Conservation (phyloP, 2,888 invertebrate species). For the Acanthopleura granulata region DNA sequence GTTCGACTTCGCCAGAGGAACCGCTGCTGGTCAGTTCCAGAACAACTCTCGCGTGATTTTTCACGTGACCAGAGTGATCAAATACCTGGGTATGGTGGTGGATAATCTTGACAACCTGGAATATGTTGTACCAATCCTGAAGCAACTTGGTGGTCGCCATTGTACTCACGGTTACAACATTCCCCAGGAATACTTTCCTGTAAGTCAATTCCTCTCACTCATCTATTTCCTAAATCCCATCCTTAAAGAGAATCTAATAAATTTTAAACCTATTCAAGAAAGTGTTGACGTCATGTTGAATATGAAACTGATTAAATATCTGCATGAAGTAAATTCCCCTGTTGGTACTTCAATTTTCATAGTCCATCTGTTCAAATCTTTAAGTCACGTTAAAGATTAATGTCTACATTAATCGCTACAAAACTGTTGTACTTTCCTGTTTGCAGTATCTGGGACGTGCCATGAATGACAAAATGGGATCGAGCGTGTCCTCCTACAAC, state of each 20-base stretch:
- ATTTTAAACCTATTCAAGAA: too few relatives aligned
- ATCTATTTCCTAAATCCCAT: too few relatives aligned
- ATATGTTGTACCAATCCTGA: neutral
- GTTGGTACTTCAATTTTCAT: too few relatives aligned
- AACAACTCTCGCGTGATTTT: constrained; percentile 4
- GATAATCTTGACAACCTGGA: constrained; percentile 19
- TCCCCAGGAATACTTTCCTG: constrained; percentile 15
- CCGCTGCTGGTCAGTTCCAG: constrained; percentile 10
- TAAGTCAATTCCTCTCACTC: neutral
- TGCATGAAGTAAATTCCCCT: too few relatives aligned
- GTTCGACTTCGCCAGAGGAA: neutral
- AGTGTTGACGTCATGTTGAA: too few relatives aligned
- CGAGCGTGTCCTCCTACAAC: neutral
- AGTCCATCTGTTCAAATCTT: too few relatives aligned
- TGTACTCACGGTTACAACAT: constrained; percentile 16
- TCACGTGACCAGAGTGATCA: neutral
- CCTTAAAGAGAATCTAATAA: too few relatives aligned
- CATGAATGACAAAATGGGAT: neutral
- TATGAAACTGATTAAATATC: too few relatives aligned
- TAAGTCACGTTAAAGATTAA: too few relatives aligned
- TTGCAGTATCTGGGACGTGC: neutral
- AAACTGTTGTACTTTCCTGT: too few relatives aligned
- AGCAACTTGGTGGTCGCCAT: constrained; percentile 19
- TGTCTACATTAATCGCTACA: too few relatives aligned
- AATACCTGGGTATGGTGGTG: constrained; percentile 2